Conservation (phyloP, 1,140 invertebrate species). For the Myzus persicae region DNA sequence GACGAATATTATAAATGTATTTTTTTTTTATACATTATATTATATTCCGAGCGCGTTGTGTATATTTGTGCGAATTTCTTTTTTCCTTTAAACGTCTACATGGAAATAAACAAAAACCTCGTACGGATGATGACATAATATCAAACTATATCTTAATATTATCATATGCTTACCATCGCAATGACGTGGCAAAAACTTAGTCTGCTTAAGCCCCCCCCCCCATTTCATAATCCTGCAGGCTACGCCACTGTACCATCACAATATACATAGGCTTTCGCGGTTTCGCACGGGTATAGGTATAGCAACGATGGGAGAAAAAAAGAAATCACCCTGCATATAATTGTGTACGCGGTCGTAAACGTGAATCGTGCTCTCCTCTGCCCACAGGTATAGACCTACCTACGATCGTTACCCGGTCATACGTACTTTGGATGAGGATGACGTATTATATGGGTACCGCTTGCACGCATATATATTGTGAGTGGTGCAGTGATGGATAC, state of each 20-base stretch:
- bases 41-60: background rate
- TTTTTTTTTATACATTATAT: background rate
- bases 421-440: background rate
- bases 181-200: no score
- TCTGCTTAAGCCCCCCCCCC: no score
- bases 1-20: background rate
- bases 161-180: no score
- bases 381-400: background rate
- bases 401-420: background rate
- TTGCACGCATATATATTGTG: background rate
- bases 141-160: background rate
- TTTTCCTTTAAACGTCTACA: background rate
- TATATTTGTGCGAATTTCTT: no score
- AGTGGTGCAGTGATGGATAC: background rate
- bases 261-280: no score
- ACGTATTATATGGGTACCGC: background rate
- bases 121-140: background rate
- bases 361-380: no score
- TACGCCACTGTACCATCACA: no score
- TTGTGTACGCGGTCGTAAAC: no score
- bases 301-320: no score
- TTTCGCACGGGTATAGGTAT: no score
- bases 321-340: no score
- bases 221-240: no score
- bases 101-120: background rate